Base-by-base conservation (phyloP, 2,797 vertebrate genomes). In the Nannoperca australis region DNA sequence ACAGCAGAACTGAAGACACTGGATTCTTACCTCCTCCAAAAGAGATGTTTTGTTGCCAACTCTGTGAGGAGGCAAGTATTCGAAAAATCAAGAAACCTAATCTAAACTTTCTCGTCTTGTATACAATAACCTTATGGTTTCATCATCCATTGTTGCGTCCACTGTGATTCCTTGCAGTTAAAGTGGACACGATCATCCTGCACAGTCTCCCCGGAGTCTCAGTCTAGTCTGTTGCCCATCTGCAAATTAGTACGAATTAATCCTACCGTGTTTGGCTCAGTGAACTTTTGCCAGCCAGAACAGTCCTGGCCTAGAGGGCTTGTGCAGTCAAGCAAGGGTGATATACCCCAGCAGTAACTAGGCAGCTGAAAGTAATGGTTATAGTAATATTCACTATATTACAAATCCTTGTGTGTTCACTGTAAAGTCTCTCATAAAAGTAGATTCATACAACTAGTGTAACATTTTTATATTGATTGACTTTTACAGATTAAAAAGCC, bases 211-310 rank as follows among this genome's bases (percentile, higher is more conserved):
- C 65, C 64, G 1, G 55, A 71, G 50, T 85, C 50, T 72, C 75
- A 22, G 65, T 75, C 72, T 81, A 82, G 75, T 81, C 78, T 82
- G 82, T 79, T 66, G 78, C 81, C 73, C 85, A 89, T 89, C 83
- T 91, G 82, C 87, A 89, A 85, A 91, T 91, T 83, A 80, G 79
- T 78, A 47, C 38, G 60, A 92, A 91, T 90, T 83, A 85, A 89
- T 88, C 82, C 76, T 79, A 34, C 72, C 51, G 65, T 60, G 73
- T 92, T 84, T 73, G 50, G 85, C 79, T 93, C 87, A 83, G 66
- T 93, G 90, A 93, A 85, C 88, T 79, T 85, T 90, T 80, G 68
- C 76, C 62, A 32, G 84, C 56, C 34, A 84, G 86, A 82, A 83
- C 84, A 78, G 66, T 13, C 34, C 36, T 82, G 82, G 81, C 90